A percentile compares a stretch with the other conserved stretches of the same genome.
Evolutionary conservation across 37 sponge, comb jelly and placozoan species (phyloP).

Genomic region (Chondrosia reniformis): DNA sequence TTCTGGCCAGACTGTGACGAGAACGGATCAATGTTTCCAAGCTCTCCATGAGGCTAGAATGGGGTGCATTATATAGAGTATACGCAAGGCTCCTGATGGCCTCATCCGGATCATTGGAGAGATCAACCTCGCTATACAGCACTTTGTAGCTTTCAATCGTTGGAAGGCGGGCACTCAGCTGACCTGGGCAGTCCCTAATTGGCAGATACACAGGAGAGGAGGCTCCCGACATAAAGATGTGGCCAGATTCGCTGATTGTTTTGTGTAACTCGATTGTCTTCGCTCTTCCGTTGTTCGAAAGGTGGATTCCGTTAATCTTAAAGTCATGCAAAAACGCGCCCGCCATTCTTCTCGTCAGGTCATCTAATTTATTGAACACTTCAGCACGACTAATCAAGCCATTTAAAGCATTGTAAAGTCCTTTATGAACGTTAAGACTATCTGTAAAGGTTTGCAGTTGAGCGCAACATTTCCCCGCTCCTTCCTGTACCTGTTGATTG

Average conservation of each 20-base stretch:
- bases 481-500: conserved; percentile 6
- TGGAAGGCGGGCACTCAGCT: not conserved
- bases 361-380: conserved; percentile 22
- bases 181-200: not conserved
- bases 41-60: conserved; percentile 21
- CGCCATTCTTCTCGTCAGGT: conserved; percentile 43
- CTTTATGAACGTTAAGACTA: conserved; percentile 57
- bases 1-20: conserved; percentile 66
- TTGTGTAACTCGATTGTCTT: conserved; percentile 45
- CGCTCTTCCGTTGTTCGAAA: conserved; percentile 30
- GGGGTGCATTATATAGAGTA: conserved; percentile 26
- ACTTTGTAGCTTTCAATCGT: not conserved
- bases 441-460: conserved; percentile 56
- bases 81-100: conserved; percentile 25
- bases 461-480: conserved; percentile 46
- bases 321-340: conserved; percentile 76
- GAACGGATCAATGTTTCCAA: conserved; percentile 38
- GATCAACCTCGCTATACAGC: not conserved
- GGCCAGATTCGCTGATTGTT: conserved; percentile 28
- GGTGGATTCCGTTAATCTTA: conserved; percentile 73
- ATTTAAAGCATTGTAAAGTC: conserved; percentile 40
- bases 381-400: conserved; percentile 18
- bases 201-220: conserved; percentile 7
- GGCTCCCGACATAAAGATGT: conserved; percentile 32
- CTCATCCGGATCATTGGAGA: not conserved